phyloP scores from a whole-genome alignment of 2,797 vertebrate genomes.

The Salarias fasciatus region DNA sequence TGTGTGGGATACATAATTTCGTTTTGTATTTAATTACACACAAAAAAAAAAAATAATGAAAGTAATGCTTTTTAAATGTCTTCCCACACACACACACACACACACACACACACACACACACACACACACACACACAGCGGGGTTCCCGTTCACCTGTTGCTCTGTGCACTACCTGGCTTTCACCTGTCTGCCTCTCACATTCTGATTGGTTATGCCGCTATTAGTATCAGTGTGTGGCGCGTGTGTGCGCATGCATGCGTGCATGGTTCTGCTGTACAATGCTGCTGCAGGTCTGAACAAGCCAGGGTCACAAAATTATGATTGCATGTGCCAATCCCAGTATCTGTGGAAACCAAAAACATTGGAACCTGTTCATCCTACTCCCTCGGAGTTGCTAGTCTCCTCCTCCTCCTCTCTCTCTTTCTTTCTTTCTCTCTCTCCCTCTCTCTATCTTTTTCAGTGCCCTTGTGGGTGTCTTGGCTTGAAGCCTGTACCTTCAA shows the following conservation, averaged over 20 bases:
- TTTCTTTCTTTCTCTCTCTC: neutral
- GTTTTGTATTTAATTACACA: too few species aligned
- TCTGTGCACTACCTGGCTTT: conserved; percentile 48
- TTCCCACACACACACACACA: conserved; percentile 7
- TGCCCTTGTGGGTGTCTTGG: conserved; percentile 76
- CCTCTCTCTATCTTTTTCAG: conserved; percentile 30
- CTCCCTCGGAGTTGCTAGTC: conserved; percentile 27
- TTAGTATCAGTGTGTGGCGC: conserved; percentile 3
- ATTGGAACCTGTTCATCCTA: conserved; percentile 93
- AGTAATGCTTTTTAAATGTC: conserved; percentile 35
- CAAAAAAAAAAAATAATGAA: conserved; percentile 30
- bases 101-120: conserved; percentile 8
- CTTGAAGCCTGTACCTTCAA: conserved; percentile 84
- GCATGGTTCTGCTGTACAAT: conserved; percentile 83
- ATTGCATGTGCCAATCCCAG: conserved; percentile 89
- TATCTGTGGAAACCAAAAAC: conserved; percentile 99
- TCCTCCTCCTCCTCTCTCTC: conserved; percentile 25
- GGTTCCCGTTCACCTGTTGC: conserved; percentile 75
- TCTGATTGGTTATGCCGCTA: conserved; percentile 58
- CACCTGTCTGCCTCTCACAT: conserved; percentile 34
- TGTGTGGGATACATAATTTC: too few species aligned
- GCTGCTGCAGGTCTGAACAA: conserved; percentile 92
- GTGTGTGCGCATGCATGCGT: conserved; percentile 34
- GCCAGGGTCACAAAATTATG: conserved; percentile 84
- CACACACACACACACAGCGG: conserved; percentile 20